These are phyloP conservation scores for Progne subis DNA, from an alignment of 2,113 vertebrate genomes.

Conservation along the genomic window DNA sequence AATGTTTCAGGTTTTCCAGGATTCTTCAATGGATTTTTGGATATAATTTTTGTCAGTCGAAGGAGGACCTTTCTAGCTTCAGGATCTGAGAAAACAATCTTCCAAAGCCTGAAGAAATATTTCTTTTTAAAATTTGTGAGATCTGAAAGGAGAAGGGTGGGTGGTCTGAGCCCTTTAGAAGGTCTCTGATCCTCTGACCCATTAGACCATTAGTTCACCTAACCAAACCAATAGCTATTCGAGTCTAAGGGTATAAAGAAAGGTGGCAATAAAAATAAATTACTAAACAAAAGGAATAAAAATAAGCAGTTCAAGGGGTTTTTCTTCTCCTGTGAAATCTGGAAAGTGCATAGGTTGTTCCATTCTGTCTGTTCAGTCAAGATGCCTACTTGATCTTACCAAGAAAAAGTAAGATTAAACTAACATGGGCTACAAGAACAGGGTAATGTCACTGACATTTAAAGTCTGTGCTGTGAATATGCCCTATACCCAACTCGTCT, in stretches of 20 bases:
- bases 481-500: background rate
- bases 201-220: conserved; percentile 41
- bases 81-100: background rate
- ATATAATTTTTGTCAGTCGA: accelerated
- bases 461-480: background rate
- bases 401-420: background rate
- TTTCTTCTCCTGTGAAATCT: background rate
- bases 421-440: background rate
- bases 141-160: conserved; percentile 27
- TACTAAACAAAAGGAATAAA: background rate
- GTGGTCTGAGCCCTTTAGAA: conserved; percentile 52
- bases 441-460: background rate
- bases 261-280: conserved; percentile 57
- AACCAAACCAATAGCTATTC: background rate
- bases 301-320: background rate
- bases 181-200: conserved; percentile 55
- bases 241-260: conserved; percentile 24
- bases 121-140: background rate
- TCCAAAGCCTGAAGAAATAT: conserved; percentile 5
- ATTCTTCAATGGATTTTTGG: background rate
- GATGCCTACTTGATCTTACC: background rate
- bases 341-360: background rate
- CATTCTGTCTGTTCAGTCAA: background rate
- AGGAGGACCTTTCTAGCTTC: background rate
- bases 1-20: background rate